Conservation (phyloP, 2,888 invertebrate species). For the Ormyrus nitidulus region DNA sequence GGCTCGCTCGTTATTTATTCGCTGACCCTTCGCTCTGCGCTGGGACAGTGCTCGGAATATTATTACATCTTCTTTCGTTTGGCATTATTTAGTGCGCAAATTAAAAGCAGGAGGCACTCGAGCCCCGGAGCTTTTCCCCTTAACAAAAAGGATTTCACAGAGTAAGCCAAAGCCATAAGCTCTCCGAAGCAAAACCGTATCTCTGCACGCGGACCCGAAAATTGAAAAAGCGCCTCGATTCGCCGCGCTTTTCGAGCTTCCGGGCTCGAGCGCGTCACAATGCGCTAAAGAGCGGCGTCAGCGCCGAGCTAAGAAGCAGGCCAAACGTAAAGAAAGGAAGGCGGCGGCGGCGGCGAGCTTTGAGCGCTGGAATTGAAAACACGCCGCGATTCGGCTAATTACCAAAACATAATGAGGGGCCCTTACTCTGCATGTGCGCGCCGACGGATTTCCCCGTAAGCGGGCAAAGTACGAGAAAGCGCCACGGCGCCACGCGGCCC, state of each 20-base stretch:
- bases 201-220: background rate
- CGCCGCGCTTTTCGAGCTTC: conserved; percentile 7
- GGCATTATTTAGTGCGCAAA: too few species aligned
- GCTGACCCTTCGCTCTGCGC: too few species aligned
- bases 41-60: too few species aligned
- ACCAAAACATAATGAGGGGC: conserved; percentile 74
- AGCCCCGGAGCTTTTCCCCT: too few species aligned
- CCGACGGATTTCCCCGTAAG: conserved; percentile 54
- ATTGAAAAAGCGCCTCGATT: background rate
- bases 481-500: conserved; percentile 1
- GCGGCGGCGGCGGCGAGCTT: conserved; percentile 58
- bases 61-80: too few species aligned
- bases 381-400: conserved; percentile 74
- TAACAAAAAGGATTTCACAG: too few species aligned
- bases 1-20: too few species aligned
- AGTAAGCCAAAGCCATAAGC: too few species aligned
- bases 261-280: conserved; percentile 1
- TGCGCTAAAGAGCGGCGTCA: background rate
- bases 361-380: conserved; percentile 71
- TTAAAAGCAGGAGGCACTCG: too few species aligned
- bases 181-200: background rate
- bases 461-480: background rate
- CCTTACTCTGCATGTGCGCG: conserved; percentile 58
- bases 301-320: background rate
- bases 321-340: background rate